Conservation (phyloP, 2,113 vertebrate species). For the Halcyon senegalensis region DNA sequence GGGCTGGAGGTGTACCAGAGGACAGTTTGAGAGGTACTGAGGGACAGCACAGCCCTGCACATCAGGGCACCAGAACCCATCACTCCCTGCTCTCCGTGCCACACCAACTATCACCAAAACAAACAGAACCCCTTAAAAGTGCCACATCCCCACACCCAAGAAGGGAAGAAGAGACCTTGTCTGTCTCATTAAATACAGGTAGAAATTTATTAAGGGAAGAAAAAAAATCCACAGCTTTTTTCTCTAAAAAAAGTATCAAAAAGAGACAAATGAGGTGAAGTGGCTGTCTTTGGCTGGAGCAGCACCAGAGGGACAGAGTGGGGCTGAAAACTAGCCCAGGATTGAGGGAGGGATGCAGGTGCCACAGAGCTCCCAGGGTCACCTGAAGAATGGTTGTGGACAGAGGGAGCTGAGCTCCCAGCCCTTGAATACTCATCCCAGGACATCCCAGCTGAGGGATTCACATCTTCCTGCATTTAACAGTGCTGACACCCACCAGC, state of each 20-base stretch:
- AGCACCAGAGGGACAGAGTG: neutral
- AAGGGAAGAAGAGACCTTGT: neutral
- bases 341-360: neutral
- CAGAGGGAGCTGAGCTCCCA: neutral
- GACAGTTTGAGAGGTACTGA: neutral
- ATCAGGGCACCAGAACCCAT: too few species aligned
- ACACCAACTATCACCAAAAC: neutral
- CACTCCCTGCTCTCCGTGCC: too few species aligned
- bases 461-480: neutral
- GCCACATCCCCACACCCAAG: rapidly evolving
- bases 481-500: neutral
- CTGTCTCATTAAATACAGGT: conserved; percentile 51
- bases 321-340: neutral
- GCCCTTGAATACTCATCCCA: neutral
- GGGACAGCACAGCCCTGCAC: neutral
- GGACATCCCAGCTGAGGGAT: neutral
- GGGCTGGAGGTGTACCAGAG: neutral
- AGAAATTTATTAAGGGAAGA: conserved; percentile 30
- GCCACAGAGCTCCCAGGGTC: neutral
- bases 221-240: neutral
- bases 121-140: neutral
- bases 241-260: conserved; percentile 44
- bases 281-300: conserved; percentile 10
- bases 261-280: conserved; percentile 33
- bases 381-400: neutral